Base-by-base conservation (phyloP, 2,888 invertebrate genomes). In the Atherix ibis region DNA sequence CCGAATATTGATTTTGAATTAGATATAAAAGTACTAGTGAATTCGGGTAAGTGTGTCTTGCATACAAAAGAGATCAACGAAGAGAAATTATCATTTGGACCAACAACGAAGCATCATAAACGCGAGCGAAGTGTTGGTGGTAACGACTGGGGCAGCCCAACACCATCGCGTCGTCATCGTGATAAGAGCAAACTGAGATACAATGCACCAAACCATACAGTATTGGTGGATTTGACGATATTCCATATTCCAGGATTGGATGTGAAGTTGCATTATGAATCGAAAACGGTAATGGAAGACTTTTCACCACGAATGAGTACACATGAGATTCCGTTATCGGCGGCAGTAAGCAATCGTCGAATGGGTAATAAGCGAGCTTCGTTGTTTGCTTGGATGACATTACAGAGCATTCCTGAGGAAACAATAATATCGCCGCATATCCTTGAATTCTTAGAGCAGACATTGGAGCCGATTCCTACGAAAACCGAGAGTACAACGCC, bases 381-480 rank as follows among this genome's bases (percentile, higher is more conserved):
- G 42, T 63, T 97, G 43, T 84, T 91, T 66, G 81, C 88, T 2
- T 95, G 94, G 87, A 80, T 94, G 69, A 94, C 92, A 3, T 64
- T 98, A 43, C 92, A 97, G 62, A 89, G 91, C 51, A 88, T 97
- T 47, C 95, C 97, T 0, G 92, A 89, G 55, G 95, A 97, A 63
- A 97, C 97, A 17, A 81, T 95, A 45, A 89, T 98, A 52, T 92
- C 89, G 45, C 97, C 98, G 0, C 91, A 92, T 50, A 85, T 98
- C 46, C 67, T 98, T 34, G 92, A 95, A 61, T 98, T 97, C 61
- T 62, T 98, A 43, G 97, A 98, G 54, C 95, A 95, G 62, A 92
- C 94, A 0, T 61, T 97, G 24, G 95, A 97, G 51, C 94, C 95
- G 0, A 85, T 97, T 51, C 92, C 94, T 0, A 69, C 73, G 1